Conservation (phyloP, 2,888 invertebrate genomes). For the Phyllotreta striolata region DNA sequence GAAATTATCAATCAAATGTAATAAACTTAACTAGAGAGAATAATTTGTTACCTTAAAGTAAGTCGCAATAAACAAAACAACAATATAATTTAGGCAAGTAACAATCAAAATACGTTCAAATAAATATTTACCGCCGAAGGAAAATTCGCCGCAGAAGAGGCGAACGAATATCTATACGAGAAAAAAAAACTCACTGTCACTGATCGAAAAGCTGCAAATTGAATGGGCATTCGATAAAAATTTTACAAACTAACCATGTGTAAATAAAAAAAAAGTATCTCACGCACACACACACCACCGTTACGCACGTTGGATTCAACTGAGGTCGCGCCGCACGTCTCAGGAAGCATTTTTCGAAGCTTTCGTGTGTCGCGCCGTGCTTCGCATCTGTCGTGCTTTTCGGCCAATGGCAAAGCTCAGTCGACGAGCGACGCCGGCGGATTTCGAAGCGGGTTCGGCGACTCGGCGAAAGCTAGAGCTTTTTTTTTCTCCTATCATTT, state of each 20-base stretch:
- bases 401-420: slow-evolving; percentile 56
- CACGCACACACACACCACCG: slow-evolving; percentile 58
- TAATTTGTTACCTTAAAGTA: no score
- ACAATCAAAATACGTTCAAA: slow-evolving; percentile 1
- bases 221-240: slow-evolving; percentile 27
- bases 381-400: slow-evolving; percentile 60
- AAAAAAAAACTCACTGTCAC: slow-evolving; percentile 25
- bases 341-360: slow-evolving; percentile 55
- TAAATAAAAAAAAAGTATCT: slow-evolving; percentile 56
- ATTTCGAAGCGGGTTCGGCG: slow-evolving; percentile 35
- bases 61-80: no score
- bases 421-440: slow-evolving; percentile 42
- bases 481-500: slow-evolving; percentile 35
- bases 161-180: slow-evolving; percentile 8
- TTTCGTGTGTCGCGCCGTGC: slow-evolving; percentile 59
- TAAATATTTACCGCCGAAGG: slow-evolving; percentile 10
- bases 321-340: slow-evolving; percentile 53
- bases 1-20: no score
- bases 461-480: slow-evolving; percentile 36
- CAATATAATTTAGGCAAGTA: no score
- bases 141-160: slow-evolving; percentile 3
- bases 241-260: slow-evolving; percentile 58
- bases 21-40: no score
- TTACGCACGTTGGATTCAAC: slow-evolving; percentile 61
- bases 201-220: slow-evolving; percentile 27